Evolutionary conservation across 1,140 invertebrate genomes (phyloP).

Genomic region (Drosophila ambigua): DNA sequence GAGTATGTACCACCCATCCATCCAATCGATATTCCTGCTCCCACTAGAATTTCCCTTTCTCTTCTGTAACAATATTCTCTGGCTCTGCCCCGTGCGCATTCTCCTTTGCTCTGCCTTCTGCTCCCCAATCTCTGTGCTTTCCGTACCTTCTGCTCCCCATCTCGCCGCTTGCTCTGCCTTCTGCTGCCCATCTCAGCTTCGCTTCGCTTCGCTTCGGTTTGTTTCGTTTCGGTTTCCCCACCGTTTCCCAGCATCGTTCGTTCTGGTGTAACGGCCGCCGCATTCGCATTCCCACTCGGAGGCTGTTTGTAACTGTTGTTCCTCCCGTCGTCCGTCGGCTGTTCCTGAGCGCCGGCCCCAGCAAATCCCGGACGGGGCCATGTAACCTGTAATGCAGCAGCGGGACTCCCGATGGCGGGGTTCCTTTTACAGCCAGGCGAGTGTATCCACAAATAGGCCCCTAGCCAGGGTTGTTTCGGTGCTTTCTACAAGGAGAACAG

Average conservation of each 20-base stretch:
- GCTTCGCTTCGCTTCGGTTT: conserved; percentile 1
- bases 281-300: conserved; percentile 11
- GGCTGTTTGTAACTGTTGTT: neutral
- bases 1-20: conserved; percentile 47
- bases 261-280: conserved; percentile 7
- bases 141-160: neutral
- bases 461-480: neutral
- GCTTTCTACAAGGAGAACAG: too few relatives aligned
- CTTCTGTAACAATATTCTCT: conserved; percentile 45
- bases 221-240: conserved; percentile 2
- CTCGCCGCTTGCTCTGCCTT: too few relatives aligned
- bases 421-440: neutral
- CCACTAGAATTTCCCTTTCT: conserved; percentile 46
- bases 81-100: conserved; percentile 20
- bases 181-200: too few relatives aligned
- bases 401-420: neutral
- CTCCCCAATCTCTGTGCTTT: neutral
- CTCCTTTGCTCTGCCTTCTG: too few relatives aligned
- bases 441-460: neutral
- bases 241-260: conserved; percentile 9
- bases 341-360: conserved; percentile 63
- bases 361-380: conserved; percentile 57
- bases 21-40: conserved; percentile 29
- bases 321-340: neutral
- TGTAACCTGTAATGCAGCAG: conserved; percentile 44